Base-by-base conservation (phyloP, 2,797 vertebrate species). In the Gymnoscopelus braueri region DNA sequence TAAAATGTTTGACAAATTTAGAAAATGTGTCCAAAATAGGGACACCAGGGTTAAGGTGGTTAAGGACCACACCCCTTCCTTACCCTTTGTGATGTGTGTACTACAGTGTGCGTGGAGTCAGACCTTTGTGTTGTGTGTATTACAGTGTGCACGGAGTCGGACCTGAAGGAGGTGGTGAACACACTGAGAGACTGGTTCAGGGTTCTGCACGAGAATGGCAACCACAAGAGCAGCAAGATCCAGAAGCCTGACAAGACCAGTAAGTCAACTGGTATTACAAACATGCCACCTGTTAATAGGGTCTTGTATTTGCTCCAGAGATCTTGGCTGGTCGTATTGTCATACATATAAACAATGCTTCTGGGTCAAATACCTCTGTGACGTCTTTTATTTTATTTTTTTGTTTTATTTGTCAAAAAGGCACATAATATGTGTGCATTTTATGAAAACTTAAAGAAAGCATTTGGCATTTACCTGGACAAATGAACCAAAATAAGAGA, bases 151-250 rank as follows among this genome's bases (percentile, higher is more conserved):
- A 94, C 93, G 71, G 95, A 96, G 82, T 82, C 91, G 63, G 97
- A 98, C 84, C 94, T 97, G 91, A 95, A 94, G 74, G 96, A 96
- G 82, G 95, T 96, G 84, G 96, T 96, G 55, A 96, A 92, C 76
- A 94, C 95, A 75, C 86, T 99, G 75, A 93, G 95, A 85, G 97
- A 98, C 71, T 98, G 96, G 97, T 98, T 98, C 93, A 95, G 96
- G 86, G 96, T 96, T 58, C 95, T 98, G 72, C 96, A 96, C 12
- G 97, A 98, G 87, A 96, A 94, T 1, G 93, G 96, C 78, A 94
- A 93, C 87, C 95, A 95, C 71, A 96, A 96, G 92, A 96, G 95
- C 86, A 88, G 92, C 7, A 96, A 94, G 84, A 71, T 95, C 77
- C 94, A 95, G 83, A 95, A 95, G 75, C 94, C 95, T 4, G 96